Evolutionary conservation across 1,140 invertebrate genomes (phyloP).

Genomic region (Berghia stephanieae): DNA sequence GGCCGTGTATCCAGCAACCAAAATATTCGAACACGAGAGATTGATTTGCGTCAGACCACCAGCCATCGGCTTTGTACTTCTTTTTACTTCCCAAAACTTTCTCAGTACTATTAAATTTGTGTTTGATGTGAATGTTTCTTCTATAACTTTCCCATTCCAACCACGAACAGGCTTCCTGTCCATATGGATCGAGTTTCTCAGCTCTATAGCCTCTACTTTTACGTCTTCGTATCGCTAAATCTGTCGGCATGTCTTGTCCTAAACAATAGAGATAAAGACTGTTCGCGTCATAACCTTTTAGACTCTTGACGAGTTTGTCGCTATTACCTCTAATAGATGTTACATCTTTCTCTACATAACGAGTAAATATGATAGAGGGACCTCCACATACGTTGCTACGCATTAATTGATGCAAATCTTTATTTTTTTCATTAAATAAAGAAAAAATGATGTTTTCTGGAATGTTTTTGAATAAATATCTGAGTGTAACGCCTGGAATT

Average conservation of each 20-base stretch:
- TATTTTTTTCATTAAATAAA: slow-evolving; percentile 34
- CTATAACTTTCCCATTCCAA: background rate
- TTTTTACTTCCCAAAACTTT: background rate
- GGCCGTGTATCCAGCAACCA: slow-evolving; percentile 16
- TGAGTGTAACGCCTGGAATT: slow-evolving; percentile 37
- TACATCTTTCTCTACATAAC: slow-evolving; percentile 35
- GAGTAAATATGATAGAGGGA: slow-evolving; percentile 39
- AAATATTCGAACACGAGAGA: slow-evolving; percentile 16
- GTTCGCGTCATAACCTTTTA: slow-evolving; percentile 40
- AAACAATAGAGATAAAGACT: slow-evolving; percentile 37
- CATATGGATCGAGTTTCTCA: slow-evolving; percentile 21
- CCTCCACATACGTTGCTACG: slow-evolving; percentile 33
- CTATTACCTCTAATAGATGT: slow-evolving; percentile 34
- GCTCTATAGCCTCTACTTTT: slow-evolving; percentile 23
- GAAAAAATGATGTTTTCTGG: slow-evolving; percentile 25
- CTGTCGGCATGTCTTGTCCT: slow-evolving; percentile 35
- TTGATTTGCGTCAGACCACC: no score
- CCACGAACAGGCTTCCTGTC: background rate
- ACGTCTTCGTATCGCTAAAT: slow-evolving; percentile 9
- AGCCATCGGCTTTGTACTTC: slow-evolving; percentile 12
- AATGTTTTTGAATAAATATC: slow-evolving; percentile 34
- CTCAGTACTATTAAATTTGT: slow-evolving; percentile 4
- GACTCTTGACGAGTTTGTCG: slow-evolving; percentile 5
- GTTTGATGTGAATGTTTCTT: background rate
- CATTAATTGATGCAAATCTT: slow-evolving; percentile 33